phyloP scores from a whole-genome alignment of 2,797 vertebrate species.

The Pangasius mekongensis region DNA sequence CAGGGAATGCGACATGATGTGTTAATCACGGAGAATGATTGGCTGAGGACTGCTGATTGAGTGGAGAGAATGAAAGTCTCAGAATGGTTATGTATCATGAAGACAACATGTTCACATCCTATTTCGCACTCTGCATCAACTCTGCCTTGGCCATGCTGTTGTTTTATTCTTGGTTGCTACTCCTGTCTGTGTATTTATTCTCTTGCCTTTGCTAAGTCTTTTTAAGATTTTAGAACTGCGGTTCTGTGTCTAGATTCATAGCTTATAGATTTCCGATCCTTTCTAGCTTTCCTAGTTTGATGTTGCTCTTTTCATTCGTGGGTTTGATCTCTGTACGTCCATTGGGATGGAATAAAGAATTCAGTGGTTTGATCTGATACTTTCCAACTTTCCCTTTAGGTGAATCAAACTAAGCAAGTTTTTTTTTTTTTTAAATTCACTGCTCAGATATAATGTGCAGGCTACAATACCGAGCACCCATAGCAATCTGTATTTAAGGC shows the following conservation, averaged over 20 bases:
- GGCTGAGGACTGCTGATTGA: constrained; percentile 4
- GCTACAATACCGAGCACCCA: background rate
- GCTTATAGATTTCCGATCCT: background rate
- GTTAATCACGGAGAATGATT: constrained; percentile 20
- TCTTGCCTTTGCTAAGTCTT: background rate
- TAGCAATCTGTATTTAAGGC: background rate
- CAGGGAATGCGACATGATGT: constrained; percentile 22
- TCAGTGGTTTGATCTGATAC: background rate
- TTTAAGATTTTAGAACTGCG: background rate
- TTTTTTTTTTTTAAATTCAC: background rate
- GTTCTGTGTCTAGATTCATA: background rate
- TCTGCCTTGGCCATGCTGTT: background rate
- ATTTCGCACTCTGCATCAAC: background rate
- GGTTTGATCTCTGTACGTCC: background rate
- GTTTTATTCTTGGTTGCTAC: background rate
- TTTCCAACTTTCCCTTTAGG: background rate
- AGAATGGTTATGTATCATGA: background rate
- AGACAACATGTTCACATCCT: background rate
- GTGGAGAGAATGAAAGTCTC: background rate
- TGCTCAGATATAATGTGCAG: background rate
- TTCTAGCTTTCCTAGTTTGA: background rate
- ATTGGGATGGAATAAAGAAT: background rate
- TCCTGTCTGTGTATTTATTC: background rate
- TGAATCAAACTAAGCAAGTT: background rate
- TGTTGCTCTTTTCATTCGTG: no score